Conservation (phyloP, 2,797 vertebrate species). For the Urosaurus nigricauda region DNA sequence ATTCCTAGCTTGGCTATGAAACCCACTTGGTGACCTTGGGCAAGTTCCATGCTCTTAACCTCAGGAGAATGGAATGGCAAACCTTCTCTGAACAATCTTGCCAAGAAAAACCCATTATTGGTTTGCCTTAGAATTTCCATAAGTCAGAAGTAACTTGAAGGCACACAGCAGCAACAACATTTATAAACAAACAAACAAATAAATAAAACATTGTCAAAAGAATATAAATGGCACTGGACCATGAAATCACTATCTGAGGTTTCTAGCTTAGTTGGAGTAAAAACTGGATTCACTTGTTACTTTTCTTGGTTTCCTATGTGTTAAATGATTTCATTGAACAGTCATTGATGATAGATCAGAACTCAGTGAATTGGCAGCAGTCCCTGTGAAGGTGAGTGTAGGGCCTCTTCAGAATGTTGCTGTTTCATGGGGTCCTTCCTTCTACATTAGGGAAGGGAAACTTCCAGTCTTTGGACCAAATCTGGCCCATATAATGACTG, state of each 20-base stretch:
- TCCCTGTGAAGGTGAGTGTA: not conserved
- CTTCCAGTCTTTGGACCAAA: not conserved
- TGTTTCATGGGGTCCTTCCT: not conserved
- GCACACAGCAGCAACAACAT: too few relatives aligned
- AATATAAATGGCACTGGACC: not conserved
- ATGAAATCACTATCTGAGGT: not conserved
- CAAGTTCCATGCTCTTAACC: too few relatives aligned
- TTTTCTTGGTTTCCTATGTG: not conserved
- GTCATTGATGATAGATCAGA: not conserved
- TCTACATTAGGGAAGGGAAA: not conserved
- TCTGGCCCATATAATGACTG: not conserved
- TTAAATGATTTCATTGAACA: not conserved
- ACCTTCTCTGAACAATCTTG: too few relatives aligned
- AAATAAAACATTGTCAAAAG: not conserved
- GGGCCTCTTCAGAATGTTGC: not conserved
- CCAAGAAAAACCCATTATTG: too few relatives aligned
- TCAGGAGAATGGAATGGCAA: too few relatives aligned
- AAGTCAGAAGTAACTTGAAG: too few relatives aligned
- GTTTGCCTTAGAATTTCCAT: too few relatives aligned
- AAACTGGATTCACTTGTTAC: not conserved
- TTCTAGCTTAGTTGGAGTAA: not conserved
- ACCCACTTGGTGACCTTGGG: too few relatives aligned
- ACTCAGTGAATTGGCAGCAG: not conserved
- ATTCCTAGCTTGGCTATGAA: too few relatives aligned
- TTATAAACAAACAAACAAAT: too few relatives aligned